These are phyloP conservation scores for Gymnocephalus cernua DNA, from an alignment of 2,113 vertebrate genomes.

Conservation along the genomic window DNA sequence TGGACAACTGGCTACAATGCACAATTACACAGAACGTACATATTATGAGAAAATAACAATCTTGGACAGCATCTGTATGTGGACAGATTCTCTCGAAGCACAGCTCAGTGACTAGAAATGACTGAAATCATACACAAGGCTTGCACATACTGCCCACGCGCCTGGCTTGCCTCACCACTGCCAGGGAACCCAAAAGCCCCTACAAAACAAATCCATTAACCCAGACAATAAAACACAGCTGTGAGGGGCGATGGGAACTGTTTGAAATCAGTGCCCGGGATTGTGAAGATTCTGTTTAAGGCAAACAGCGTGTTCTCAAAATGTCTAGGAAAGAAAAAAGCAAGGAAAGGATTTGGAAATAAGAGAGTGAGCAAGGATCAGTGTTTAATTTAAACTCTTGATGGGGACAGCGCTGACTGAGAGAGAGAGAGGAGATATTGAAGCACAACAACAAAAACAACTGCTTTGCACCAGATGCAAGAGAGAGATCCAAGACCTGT, in stretches of 20 bases:
- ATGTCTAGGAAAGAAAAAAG: slow-evolving; percentile 15
- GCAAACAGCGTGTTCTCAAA: slow-evolving; percentile 60
- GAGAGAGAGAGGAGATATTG: slow-evolving; percentile 58
- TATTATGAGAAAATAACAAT: slow-evolving; percentile 22
- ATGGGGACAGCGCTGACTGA: slow-evolving; percentile 44
- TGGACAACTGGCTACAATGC: slow-evolving; percentile 9
- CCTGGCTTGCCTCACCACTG: slow-evolving; percentile 68
- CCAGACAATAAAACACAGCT: slow-evolving; percentile 83
- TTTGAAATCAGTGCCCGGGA: slow-evolving; percentile 74
- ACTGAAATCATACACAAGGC: slow-evolving; percentile 60
- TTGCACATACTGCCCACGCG: slow-evolving; percentile 61
- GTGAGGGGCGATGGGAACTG: slow-evolving; percentile 64
- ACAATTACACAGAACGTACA: not conserved
- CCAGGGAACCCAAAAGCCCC: slow-evolving; percentile 77
- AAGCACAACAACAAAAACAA: slow-evolving; percentile 59
- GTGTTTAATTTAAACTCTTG: slow-evolving; percentile 63
- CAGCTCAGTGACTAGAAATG: slow-evolving; percentile 47
- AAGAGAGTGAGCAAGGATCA: slow-evolving; percentile 45
- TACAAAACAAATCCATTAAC: slow-evolving; percentile 84
- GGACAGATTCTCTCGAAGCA: slow-evolving; percentile 40
- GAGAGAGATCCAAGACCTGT: slow-evolving; percentile 36
- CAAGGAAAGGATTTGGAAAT: slow-evolving; percentile 35
- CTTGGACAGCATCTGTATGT: slow-evolving; percentile 14
- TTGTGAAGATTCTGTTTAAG: slow-evolving; percentile 66
- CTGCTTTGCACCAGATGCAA: slow-evolving; percentile 56